Percentiles rank a stretch among this genome's conserved stretches.
Conservation (phyloP, 2,113 vertebrate genomes). For the Hemicordylus capensis region DNA sequence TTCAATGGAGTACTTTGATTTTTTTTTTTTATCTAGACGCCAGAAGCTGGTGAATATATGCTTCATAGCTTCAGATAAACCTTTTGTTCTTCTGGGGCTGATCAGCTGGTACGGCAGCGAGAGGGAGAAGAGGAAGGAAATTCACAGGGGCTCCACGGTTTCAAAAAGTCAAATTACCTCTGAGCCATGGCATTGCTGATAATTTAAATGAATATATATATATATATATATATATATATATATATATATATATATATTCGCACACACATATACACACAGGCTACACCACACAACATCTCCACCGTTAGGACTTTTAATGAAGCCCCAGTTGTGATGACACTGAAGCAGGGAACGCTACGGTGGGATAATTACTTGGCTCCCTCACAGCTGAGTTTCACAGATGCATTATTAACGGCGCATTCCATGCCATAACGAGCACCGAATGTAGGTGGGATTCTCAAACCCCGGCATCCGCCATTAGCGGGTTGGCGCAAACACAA, state of each 20-base stretch:
- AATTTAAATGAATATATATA: constrained; percentile 87
- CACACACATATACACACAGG: constrained; percentile 38
- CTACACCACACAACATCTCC: constrained; percentile 83
- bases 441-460: constrained; percentile 87
- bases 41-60: constrained; percentile 89
- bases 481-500: constrained; percentile 93
- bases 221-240: constrained; percentile 29
- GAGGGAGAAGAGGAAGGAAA: constrained; percentile 85
- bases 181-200: constrained; percentile 87
- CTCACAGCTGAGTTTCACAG: constrained; percentile 99
- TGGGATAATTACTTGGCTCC: constrained; percentile 99
- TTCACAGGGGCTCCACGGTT: constrained; percentile 87
- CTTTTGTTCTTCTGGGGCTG: constrained; percentile 89
- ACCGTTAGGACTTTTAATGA: constrained; percentile 96
- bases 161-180: constrained; percentile 94
- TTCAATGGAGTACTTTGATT: constrained; percentile 88
- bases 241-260: too few relatives aligned
- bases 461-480: constrained; percentile 94
- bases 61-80: constrained; percentile 90
- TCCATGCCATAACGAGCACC: constrained; percentile 85
- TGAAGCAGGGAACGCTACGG: constrained; percentile 89
- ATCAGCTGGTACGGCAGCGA: constrained; percentile 84
- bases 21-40: constrained; percentile 82
- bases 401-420: constrained; percentile 96
- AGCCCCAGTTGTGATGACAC: constrained; percentile 97